Percentiles rank a stretch among this genome's conserved stretches.
Evolutionary conservation across 1,140 invertebrate genomes (phyloP).

Genomic region (Drosophila paulistorum): DNA sequence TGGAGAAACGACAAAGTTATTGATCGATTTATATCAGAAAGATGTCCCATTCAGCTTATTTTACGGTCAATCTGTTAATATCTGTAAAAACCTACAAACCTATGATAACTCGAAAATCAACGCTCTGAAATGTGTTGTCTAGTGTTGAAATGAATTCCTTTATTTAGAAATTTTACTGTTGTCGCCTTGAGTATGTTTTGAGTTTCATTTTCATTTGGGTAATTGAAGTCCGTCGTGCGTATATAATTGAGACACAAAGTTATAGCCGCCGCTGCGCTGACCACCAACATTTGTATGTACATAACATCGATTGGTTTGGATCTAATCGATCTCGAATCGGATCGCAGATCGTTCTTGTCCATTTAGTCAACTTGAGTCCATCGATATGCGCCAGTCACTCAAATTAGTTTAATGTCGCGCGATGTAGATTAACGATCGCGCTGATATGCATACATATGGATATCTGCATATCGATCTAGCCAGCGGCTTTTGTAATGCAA

Average conservation of each 20-base stretch:
- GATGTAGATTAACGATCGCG: slow-evolving; percentile 40
- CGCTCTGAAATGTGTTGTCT: neutral
- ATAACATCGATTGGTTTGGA: neutral
- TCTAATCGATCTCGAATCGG: neutral
- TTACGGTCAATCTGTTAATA: no score
- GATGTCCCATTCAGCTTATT: no score
- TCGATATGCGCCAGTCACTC: slow-evolving; percentile 55
- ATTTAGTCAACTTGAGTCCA: slow-evolving; percentile 51
- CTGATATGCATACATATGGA: no score
- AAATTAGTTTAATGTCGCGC: slow-evolving; percentile 66
- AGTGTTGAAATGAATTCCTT: neutral
- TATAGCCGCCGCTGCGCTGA: slow-evolving; percentile 34
- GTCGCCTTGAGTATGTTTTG: slow-evolving; percentile 4
- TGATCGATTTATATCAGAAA: no score
- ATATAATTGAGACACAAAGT: slow-evolving; percentile 62
- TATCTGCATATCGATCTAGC: slow-evolving; percentile 34
- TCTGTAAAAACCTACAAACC: no score
- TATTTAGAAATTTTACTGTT: neutral
- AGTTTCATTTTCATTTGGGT: slow-evolving; percentile 14
- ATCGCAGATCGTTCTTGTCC: slow-evolving; percentile 31
- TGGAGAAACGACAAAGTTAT: no score
- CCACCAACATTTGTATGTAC: neutral
- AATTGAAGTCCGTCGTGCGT: slow-evolving; percentile 71
- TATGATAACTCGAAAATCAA: no score
- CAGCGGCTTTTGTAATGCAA: slow-evolving; percentile 63